Conservation (phyloP, 2,888 invertebrate genomes). For the Pyrocoelia pectoralis region DNA sequence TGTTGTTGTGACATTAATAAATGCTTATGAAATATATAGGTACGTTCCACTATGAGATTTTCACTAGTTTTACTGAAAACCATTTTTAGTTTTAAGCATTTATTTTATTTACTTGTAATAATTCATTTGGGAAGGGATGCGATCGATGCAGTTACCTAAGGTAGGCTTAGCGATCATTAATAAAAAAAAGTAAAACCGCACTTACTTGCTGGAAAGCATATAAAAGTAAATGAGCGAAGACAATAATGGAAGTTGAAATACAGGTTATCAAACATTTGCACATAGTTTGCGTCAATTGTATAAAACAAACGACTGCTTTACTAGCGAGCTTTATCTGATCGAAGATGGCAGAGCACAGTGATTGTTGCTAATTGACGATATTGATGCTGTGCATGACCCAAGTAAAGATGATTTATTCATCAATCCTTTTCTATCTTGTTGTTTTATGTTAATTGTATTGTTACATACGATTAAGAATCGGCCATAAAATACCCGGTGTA, state of each 20-base stretch:
- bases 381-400: conserved; percentile 35
- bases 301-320: conserved; percentile 53
- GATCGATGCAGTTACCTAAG: neutral
- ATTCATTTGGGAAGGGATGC: neutral
- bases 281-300: conserved; percentile 57
- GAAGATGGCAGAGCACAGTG: conserved; percentile 48
- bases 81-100: no score
- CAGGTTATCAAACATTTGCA: conserved; percentile 58
- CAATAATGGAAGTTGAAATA: conserved; percentile 58
- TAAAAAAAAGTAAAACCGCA: conserved; percentile 21
- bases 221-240: conserved; percentile 47
- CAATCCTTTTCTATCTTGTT: conserved; percentile 39
- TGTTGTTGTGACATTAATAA: no score
- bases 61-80: no score
- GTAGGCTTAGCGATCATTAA: conserved; percentile 12
- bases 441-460: conserved; percentile 37
- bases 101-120: neutral
- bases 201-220: conserved; percentile 32
- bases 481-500: conserved; percentile 33
- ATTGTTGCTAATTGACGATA: conserved; percentile 46
- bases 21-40: no score
- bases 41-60: no score
- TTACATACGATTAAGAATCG: conserved; percentile 35
- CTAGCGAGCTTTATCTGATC: conserved; percentile 51
- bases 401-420: conserved; percentile 41